Conservation (phyloP, 1,140 invertebrate species). For the Ceratoteleas bidentatus region DNA sequence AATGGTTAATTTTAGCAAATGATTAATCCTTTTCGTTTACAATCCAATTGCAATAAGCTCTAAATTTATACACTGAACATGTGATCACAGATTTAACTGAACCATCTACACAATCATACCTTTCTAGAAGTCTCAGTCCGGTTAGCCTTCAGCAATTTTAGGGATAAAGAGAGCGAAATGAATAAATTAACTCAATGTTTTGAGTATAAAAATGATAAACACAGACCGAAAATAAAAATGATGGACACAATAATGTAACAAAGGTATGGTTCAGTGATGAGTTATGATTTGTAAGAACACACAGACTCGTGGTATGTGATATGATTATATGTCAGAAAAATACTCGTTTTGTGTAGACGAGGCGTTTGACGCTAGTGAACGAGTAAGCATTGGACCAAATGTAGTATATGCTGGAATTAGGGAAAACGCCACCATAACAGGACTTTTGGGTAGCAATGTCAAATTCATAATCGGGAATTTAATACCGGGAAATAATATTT, state of each 20-base stretch:
- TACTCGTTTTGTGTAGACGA: conserved; percentile 4
- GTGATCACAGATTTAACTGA: conserved; percentile 18
- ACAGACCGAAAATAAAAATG: conserved; percentile 44
- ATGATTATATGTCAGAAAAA: conserved; percentile 24
- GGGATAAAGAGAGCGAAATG: conserved; percentile 66
- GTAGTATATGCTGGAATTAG: too few relatives aligned
- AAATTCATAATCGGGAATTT: too few relatives aligned
- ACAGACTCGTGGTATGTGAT: conserved; percentile 15
- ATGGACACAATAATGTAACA: conserved; percentile 11
- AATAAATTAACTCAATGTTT: conserved; percentile 64
- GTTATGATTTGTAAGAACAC: conserved; percentile 7
- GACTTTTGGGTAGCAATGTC: too few relatives aligned
- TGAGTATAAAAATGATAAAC: conserved; percentile 41
- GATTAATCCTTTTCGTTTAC: not conserved
- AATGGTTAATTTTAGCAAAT: too few relatives aligned
- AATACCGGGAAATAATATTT: too few relatives aligned
- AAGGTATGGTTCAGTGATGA: not conserved
- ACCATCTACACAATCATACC: conserved; percentile 62
- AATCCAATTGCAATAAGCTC: not conserved
- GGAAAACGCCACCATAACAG: too few relatives aligned
- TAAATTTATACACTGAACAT: not conserved
- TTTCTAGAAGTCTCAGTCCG: conserved; percentile 74
- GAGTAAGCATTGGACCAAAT: conserved; percentile 76
- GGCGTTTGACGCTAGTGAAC: conserved; percentile 20
- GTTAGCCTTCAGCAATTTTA: conserved; percentile 73